These are phyloP conservation scores for Homarus gammarus DNA, from an alignment of 2,888 invertebrate species.

Conservation along the genomic window DNA sequence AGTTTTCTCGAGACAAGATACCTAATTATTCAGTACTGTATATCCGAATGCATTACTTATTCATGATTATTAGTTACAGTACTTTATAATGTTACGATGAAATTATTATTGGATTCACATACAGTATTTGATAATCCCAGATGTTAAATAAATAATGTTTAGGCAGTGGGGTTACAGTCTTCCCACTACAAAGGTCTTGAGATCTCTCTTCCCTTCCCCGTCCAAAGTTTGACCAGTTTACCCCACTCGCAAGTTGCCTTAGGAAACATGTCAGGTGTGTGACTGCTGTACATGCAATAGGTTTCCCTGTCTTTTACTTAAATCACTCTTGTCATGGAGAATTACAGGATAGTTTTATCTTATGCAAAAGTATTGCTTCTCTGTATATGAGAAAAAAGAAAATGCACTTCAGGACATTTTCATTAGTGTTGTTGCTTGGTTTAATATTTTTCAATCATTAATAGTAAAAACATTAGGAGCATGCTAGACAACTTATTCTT, in stretches of 20 bases:
- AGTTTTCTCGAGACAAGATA: too few species aligned
- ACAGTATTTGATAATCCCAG: neutral
- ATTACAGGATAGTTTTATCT: neutral
- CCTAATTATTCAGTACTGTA: too few species aligned
- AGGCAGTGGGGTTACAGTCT: neutral
- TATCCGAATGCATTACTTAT: too few species aligned
- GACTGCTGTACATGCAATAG: conserved; percentile 24
- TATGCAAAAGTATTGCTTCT: neutral
- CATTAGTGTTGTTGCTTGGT: neutral
- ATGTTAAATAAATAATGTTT: neutral
- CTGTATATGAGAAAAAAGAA: conserved; percentile 3
- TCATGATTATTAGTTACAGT: too few species aligned
- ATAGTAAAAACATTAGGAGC: too few species aligned
- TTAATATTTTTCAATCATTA: neutral
- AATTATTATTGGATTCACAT: too few species aligned
- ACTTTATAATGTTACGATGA: too few species aligned
- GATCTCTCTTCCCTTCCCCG: conserved; percentile 27
- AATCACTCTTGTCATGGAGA: neutral
- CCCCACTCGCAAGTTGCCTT: conserved; percentile 43
- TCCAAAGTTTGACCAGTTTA: conserved; percentile 45
- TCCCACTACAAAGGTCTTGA: conserved; percentile 32
- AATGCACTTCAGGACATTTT: neutral
- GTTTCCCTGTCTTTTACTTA: conserved; percentile 4
- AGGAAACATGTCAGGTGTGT: conserved; percentile 29
- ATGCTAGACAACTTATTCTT: too few species aligned